Conservation (phyloP, 2,888 invertebrate species). For the Macroteleia sp. region DNA sequence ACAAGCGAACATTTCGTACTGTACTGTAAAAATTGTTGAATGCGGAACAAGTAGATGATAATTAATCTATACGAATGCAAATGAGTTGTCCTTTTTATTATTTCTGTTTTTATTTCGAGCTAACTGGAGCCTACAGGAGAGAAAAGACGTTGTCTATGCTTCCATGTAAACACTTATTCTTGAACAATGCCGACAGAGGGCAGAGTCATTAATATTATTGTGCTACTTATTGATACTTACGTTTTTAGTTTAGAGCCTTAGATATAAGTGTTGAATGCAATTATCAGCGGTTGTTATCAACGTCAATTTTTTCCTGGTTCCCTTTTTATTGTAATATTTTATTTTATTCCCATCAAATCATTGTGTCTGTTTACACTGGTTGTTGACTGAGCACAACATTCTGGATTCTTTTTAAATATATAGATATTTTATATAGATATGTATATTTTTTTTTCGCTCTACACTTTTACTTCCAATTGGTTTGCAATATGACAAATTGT, state of each 20-base stretch:
- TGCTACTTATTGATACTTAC: constrained; percentile 65
- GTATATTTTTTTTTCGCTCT: background rate
- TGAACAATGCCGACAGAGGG: constrained; percentile 48
- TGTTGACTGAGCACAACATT: constrained; percentile 26
- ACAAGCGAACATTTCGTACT: background rate
- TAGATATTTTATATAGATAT: background rate
- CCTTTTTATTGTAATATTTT: background rate
- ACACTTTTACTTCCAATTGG: constrained; percentile 19
- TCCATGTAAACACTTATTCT: constrained; percentile 61
- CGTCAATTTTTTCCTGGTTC: constrained; percentile 22
- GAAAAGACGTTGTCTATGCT: constrained; percentile 62
- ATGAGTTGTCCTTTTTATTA: background rate
- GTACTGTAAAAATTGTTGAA: constrained; percentile 5
- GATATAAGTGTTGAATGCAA: constrained; percentile 56
- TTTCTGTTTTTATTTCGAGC: constrained; percentile 28
- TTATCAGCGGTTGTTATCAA: constrained; percentile 54
- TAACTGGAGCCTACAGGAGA: constrained; percentile 4
- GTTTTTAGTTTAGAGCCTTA: constrained; percentile 59
- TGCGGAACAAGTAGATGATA: constrained; percentile 9
- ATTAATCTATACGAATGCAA: background rate
- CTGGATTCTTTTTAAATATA: no score
- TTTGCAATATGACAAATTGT: constrained; percentile 9
- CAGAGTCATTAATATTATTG: constrained; percentile 64
- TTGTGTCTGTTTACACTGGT: constrained; percentile 25
- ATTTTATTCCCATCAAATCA: constrained; percentile 10